Conservation (phyloP, 2,113 vertebrate genomes). For the Morone saxatilis region DNA sequence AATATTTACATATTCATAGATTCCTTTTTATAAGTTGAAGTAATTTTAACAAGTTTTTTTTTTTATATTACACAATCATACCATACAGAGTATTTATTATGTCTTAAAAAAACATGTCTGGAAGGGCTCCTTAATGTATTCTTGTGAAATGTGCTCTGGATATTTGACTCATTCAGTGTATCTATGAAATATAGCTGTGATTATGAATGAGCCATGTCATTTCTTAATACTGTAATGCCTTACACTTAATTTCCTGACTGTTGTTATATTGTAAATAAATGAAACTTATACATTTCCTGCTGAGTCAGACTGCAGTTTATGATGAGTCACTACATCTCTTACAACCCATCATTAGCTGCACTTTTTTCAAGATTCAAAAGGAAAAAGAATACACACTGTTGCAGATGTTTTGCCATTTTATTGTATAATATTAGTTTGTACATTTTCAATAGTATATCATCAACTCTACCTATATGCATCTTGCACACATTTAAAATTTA, state of each 20-base stretch:
- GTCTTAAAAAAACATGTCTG: neutral
- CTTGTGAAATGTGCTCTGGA: slow-evolving; percentile 5
- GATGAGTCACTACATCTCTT: neutral
- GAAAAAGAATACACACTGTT: neutral
- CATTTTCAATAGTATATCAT: slow-evolving; percentile 72
- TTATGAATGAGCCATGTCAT: slow-evolving; percentile 6
- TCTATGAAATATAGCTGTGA: neutral
- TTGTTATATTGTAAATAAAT: slow-evolving; percentile 45
- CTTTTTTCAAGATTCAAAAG: slow-evolving; percentile 2
- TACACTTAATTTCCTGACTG: neutral
- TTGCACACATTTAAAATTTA: slow-evolving; percentile 65
- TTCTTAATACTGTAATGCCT: slow-evolving; percentile 1
- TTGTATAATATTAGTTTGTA: slow-evolving; percentile 71
- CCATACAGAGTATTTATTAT: neutral
- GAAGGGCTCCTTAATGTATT: neutral
- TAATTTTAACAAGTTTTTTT: neutral
- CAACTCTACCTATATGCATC: slow-evolving; percentile 66
- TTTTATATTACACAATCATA: neutral
- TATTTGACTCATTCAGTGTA: neutral
- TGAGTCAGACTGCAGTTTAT: neutral
- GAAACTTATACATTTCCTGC: neutral
- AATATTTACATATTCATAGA: slow-evolving; percentile 7
- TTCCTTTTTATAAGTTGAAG: neutral
- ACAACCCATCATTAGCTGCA: neutral
- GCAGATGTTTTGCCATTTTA: slow-evolving; percentile 54